phyloP scores from a whole-genome alignment of 1,140 invertebrate genomes.

The Ectropis grisescens region DNA sequence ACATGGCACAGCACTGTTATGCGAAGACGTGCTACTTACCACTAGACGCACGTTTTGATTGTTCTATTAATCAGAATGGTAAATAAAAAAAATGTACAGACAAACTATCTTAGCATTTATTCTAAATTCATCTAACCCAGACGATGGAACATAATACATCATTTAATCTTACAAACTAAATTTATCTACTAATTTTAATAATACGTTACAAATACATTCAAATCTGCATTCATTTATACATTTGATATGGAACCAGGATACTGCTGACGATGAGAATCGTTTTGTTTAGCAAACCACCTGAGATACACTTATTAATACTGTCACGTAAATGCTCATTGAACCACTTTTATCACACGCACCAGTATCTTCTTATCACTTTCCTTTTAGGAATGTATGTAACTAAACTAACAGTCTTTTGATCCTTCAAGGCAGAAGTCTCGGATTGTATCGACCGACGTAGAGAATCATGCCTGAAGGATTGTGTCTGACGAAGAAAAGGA shows the following conservation, averaged over 20 bases:
- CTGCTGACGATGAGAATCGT: background rate
- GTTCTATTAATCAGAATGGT: too few species aligned
- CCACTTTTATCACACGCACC: slow-evolving; percentile 52
- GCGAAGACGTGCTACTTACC: too few species aligned
- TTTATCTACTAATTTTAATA: too few species aligned
- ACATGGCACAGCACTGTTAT: too few species aligned
- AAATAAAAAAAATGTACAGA: too few species aligned
- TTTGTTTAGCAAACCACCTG: background rate
- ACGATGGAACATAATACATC: too few species aligned
- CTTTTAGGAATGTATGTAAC: slow-evolving; percentile 56
- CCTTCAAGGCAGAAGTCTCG: slow-evolving; percentile 78
- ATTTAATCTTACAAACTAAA: too few species aligned
- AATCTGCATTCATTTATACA: too few species aligned
- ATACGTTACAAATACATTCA: too few species aligned
- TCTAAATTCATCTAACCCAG: background rate
- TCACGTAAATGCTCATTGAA: slow-evolving; percentile 55
- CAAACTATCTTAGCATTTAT: slow-evolving; percentile 1
- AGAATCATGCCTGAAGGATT: slow-evolving; percentile 89
- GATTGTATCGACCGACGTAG: slow-evolving; percentile 88
- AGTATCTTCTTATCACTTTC: slow-evolving; percentile 57
- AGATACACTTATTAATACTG: slow-evolving; percentile 41
- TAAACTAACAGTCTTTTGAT: slow-evolving; percentile 59
- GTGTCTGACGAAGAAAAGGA: slow-evolving; percentile 88
- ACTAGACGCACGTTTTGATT: too few species aligned
- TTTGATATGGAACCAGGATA: too few species aligned